Percentiles rank a stretch among this genome's conserved stretches.
Conservation (phyloP, 2,797 vertebrate genomes). For the Hippoglossus hippoglossus region DNA sequence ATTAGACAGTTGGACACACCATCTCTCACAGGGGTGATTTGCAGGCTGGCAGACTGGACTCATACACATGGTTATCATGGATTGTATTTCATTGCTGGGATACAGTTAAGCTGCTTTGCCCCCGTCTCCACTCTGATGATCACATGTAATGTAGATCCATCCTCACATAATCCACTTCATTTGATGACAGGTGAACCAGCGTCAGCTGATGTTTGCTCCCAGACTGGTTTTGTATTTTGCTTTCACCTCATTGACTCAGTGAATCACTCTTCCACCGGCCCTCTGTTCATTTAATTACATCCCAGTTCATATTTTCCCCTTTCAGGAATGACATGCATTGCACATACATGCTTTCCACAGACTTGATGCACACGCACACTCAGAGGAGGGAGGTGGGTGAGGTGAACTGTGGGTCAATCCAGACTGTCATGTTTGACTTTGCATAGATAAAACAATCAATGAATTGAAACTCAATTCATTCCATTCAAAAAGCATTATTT, state of each 20-base stretch:
- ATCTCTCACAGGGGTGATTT: slow-evolving; percentile 36
- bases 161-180: slow-evolving; percentile 57
- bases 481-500: no score
- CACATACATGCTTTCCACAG: not conserved
- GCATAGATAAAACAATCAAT: no score
- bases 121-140: slow-evolving; percentile 31
- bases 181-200: slow-evolving; percentile 40
- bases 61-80: slow-evolving; percentile 29
- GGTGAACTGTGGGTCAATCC: not conserved
- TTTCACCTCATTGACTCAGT: slow-evolving; percentile 39
- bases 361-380: not conserved
- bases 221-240: slow-evolving; percentile 29
- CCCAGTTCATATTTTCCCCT: slow-evolving; percentile 7
- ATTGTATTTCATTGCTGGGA: slow-evolving; percentile 55
- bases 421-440: no score
- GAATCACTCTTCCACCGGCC: not conserved
- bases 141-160: slow-evolving; percentile 41
- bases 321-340: not conserved
- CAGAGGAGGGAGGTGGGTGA: not conserved
- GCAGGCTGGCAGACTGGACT: slow-evolving; percentile 23
- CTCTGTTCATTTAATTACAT: slow-evolving; percentile 7
- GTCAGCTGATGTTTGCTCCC: slow-evolving; percentile 47
- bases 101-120: slow-evolving; percentile 62
- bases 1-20: slow-evolving; percentile 1
- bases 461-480: no score